Evolutionary conservation across 2,113 vertebrate genomes (phyloP).

Genomic region (Sinocyclocheilus maitianheensis): DNA sequence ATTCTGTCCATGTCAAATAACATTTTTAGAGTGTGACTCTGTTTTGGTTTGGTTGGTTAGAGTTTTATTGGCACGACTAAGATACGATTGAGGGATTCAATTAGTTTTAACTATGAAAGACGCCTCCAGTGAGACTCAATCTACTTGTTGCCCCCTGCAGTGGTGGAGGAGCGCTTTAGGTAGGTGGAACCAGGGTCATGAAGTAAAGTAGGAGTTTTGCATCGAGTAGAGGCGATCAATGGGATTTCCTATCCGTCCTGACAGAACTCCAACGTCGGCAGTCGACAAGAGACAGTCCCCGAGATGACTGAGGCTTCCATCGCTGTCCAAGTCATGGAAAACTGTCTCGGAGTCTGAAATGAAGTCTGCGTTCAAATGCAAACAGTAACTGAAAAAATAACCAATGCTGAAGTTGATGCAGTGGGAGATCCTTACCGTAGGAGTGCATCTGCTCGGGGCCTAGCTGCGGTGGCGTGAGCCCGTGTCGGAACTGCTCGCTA

Average conservation of each 20-base stretch:
- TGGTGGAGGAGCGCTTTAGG: slow-evolving; percentile 62
- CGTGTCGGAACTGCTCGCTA: slow-evolving; percentile 83
- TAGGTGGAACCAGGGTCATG: slow-evolving; percentile 77
- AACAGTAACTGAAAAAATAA: not conserved
- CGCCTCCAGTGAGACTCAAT: slow-evolving; percentile 27
- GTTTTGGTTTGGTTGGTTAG: not conserved
- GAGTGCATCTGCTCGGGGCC: slow-evolving; percentile 83
- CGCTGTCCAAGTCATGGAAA: slow-evolving; percentile 88
- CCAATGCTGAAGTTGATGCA: not conserved
- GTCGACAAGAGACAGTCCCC: slow-evolving; percentile 84
- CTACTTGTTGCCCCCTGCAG: slow-evolving; percentile 68
- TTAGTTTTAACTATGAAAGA: slow-evolving; percentile 18
- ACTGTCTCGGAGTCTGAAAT: slow-evolving; percentile 82
- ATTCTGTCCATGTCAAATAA: not conserved
- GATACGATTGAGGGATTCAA: slow-evolving; percentile 24
- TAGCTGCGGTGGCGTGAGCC: slow-evolving; percentile 86
- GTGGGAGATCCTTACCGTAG: slow-evolving; percentile 75
- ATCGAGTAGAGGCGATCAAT: slow-evolving; percentile 91
- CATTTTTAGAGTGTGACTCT: not conserved
- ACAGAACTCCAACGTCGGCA: slow-evolving; percentile 76
- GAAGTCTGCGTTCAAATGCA: slow-evolving; percentile 9
- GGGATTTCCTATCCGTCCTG: slow-evolving; percentile 85
- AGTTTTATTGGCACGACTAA: slow-evolving; percentile 1
- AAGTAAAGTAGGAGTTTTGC: slow-evolving; percentile 93
- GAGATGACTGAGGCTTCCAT: slow-evolving; percentile 83